Percentiles rank a stretch among this genome's conserved stretches.
Evolutionary conservation across 2,888 invertebrate genomes (phyloP).

Genomic region (Hermaeophaga mercurialis): DNA sequence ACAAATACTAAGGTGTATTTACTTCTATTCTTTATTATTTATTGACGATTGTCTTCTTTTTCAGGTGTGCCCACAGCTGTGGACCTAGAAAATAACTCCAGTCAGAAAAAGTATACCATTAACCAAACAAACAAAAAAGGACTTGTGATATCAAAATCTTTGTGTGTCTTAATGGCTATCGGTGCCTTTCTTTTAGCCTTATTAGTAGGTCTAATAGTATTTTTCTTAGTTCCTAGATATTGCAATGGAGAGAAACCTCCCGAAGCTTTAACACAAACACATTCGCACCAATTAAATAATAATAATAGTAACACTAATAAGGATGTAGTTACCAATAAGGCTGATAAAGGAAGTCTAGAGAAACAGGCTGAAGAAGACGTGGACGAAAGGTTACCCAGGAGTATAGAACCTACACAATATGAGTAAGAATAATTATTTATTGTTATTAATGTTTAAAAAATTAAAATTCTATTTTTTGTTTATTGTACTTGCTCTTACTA

Average conservation of each 20-base stretch:
- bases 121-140: conserved; percentile 46
- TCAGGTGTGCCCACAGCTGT: conserved; percentile 55
- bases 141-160: conserved; percentile 51
- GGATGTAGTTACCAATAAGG: not conserved
- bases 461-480: too few species aligned
- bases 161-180: conserved; percentile 53
- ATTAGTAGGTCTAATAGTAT: conserved; percentile 53
- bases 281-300: not conserved
- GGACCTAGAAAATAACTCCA: conserved; percentile 54
- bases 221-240: conserved; percentile 52
- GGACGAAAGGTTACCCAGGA: conserved; percentile 49
- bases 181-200: conserved; percentile 52
- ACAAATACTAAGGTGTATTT: too few species aligned
- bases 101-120: conserved; percentile 55
- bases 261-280: conserved; percentile 32
- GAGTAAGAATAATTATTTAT: conserved; percentile 42
- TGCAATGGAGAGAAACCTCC: conserved; percentile 36
- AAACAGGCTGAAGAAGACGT: conserved; percentile 29
- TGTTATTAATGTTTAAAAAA: too few species aligned
- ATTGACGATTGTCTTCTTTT: conserved; percentile 40
- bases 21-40: too few species aligned
- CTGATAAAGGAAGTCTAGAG: not conserved
- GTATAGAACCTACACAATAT: conserved; percentile 50
- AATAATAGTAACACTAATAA: conserved; percentile 16
- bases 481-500: too few species aligned